Evolutionary conservation across 2,113 vertebrate species (phyloP).

Genomic region (Chrysochloris asiatica): DNA sequence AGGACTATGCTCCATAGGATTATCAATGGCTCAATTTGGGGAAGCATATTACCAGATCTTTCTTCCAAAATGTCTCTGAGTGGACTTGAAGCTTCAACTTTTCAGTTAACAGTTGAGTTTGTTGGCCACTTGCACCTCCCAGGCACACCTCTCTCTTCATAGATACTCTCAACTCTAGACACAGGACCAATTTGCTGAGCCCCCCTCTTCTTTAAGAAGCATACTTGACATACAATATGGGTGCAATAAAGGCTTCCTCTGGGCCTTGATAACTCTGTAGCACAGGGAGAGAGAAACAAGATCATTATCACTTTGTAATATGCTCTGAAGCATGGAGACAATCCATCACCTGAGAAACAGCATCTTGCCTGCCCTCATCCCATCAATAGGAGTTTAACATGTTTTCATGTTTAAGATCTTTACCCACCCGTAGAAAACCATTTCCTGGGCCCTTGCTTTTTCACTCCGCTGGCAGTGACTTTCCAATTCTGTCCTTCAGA

Average conservation of each 20-base stretch:
- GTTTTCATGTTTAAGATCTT: background rate
- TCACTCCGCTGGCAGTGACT: background rate
- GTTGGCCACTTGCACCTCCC: background rate
- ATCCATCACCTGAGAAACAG: background rate
- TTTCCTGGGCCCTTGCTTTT: background rate
- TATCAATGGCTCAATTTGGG: background rate
- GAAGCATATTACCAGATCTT: background rate
- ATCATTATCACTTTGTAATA: background rate
- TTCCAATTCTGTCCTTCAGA: background rate
- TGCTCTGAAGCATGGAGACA: background rate
- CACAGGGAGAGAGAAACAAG: background rate
- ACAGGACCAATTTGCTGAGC: background rate
- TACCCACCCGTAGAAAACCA: background rate
- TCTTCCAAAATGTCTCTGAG: background rate
- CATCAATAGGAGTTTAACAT: background rate
- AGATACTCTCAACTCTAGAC: background rate
- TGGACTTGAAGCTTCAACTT: background rate
- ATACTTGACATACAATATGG: background rate
- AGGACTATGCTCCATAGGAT: background rate
- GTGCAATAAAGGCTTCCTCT: background rate
- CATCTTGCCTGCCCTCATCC: background rate
- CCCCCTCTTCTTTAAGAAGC: background rate
- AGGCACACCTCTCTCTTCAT: background rate
- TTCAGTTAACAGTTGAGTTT: background rate
- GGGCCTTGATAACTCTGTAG: background rate